Evolutionary conservation across 2,113 vertebrate species (phyloP), one percentile per base, ranked within the genome.

Genomic region (Mohoua ochrocephala): DNA sequence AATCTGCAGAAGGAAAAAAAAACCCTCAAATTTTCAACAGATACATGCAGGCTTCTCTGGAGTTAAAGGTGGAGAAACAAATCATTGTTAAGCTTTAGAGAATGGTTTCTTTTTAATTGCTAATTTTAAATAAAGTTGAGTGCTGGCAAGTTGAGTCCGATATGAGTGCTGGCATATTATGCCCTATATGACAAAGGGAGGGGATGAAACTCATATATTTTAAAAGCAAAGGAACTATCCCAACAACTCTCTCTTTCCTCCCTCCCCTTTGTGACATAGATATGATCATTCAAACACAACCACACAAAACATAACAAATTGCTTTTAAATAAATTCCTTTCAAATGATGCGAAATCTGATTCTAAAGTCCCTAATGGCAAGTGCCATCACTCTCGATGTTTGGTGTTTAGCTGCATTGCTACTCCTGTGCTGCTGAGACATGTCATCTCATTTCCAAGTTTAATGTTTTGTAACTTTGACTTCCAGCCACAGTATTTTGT

Each of bases 11-110:
- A 19, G 28, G 21, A 9, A 16, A 70, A 60, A 50, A 44, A 50
- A n/a, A 0, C 3, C 4, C 1, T 47, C 1, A 9, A 13, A 4
- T 80, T 76, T 80, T 74, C 54, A 73, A 30, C 5, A 50, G 30
- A 64, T 42, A 60, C 26, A 42, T 39, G 8, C 42, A 61, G n/a
- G 10, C 5, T 60, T 49, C 35, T 75, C 27, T 82, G 15, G 21
- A 88, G 42, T 27, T 75, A 27, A 61, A 85, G 21, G 13, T 27
- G 11, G 8, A 87, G 18, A 80, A 67, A 42, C 1, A 13, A 85
- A 70, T 54, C 0, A 39, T 8, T 76, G 2, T 39, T 69, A 53
- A 80, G 13, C 12, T 83, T 83, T 56, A 69, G 8, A 39, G 13
- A 79, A 65, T 26, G 0, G 4, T 56, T 85, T 76, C 44, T 31